These are phyloP conservation scores for Hapalemur alaotrensis DNA, from an alignment of 2,797 vertebrate genomes.

Conservation along the genomic window DNA sequence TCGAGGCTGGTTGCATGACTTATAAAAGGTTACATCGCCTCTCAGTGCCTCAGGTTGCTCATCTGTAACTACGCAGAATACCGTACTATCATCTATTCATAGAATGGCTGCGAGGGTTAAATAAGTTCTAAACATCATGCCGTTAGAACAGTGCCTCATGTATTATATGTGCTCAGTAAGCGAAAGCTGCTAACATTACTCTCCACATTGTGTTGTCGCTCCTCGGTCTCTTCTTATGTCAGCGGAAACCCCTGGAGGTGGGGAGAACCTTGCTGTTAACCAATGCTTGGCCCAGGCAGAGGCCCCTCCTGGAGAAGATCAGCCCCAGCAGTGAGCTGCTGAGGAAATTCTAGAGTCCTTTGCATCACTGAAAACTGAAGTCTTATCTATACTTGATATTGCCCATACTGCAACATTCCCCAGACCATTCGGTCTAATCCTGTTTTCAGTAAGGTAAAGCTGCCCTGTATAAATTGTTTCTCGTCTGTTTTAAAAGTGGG, in stretches of 20 bases:
- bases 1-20: neutral
- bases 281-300: neutral
- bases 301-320: neutral
- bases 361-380: neutral
- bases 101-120: neutral
- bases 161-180: neutral
- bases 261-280: neutral
- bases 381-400: neutral
- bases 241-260: neutral
- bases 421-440: neutral
- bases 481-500: neutral
- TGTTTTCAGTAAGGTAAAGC: neutral
- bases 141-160: neutral
- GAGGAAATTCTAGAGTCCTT: neutral
- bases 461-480: neutral
- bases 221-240: neutral
- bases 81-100: accelerated
- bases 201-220: accelerated
- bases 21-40: neutral
- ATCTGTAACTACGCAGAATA: neutral
- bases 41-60: neutral
- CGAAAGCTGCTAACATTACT: neutral
- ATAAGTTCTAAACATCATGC: no score
- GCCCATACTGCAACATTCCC: neutral
- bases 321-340: neutral